A percentile compares a stretch with the other conserved stretches of the same genome.
Conservation (phyloP, 2,888 invertebrate genomes). For the Phorcus lineatus region DNA sequence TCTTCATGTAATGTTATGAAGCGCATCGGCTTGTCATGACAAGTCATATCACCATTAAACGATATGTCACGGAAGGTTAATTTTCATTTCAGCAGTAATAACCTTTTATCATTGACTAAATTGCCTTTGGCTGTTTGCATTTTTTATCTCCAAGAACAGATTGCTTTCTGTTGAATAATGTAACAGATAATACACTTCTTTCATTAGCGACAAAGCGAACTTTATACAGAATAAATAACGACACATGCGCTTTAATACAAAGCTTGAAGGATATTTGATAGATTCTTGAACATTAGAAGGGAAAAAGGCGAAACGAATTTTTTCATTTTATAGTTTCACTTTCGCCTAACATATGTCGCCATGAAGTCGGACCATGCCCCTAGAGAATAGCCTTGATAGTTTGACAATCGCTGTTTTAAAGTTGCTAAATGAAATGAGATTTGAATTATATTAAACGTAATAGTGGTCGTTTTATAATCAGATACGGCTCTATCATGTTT, state of each 20-base stretch:
- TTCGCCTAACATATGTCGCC: not conserved
- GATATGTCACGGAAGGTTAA: no score
- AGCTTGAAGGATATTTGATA: not conserved
- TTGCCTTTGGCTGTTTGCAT: no score
- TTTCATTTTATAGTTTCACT: not conserved
- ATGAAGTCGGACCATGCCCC: not conserved
- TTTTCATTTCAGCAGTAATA: no score
- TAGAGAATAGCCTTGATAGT: not conserved
- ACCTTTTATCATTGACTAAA: no score
- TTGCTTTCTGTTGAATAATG: no score
- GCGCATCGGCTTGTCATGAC: not conserved
- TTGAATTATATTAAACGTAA: slow-evolving; percentile 8
- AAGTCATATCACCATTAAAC: not conserved
- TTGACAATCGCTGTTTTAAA: slow-evolving; percentile 1
- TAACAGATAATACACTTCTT: no score
- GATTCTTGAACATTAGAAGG: not conserved
- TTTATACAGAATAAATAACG: not conserved
- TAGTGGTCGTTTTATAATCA: not conserved
- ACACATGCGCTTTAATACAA: not conserved
- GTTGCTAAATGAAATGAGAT: not conserved
- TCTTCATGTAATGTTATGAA: not conserved
- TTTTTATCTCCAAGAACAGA: no score
- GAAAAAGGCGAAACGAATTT: not conserved
- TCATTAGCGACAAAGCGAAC: not conserved
- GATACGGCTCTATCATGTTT: not conserved